Evolutionary conservation across 1,140 invertebrate genomes (phyloP), one percentile per base, ranked within the genome.

Genomic region (Brachionus angularis): DNA sequence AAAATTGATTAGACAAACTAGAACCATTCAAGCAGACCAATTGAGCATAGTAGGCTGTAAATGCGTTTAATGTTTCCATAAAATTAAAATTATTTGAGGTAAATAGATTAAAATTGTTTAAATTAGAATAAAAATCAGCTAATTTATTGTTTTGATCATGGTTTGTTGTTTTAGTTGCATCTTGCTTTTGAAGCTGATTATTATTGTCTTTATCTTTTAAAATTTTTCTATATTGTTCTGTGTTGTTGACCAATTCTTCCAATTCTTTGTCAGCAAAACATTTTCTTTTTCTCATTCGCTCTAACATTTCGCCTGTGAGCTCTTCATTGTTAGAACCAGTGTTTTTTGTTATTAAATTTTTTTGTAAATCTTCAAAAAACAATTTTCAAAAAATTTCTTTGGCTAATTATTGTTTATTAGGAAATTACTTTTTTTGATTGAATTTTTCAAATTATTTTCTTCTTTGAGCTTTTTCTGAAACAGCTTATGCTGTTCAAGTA

Each of bases 201-300:
- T n/a, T n/a, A n/a, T n/a, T n/a, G n/a, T n/a, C n/a, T n/a, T n/a
- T n/a, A n/a, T 42, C 39, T 42, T 42, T 42, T 10, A 10, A 42
- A 42, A 42, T 16, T 42, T 42, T 42, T 42, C 39, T 42, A 42
- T 42, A 10, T 42, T 10, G 16, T 16, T 42, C 39, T 42, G 39
- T 42, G 10, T 42, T 23, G 25, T 46, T 46, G 8, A 27, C 23
- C 12, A 79, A 78, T 31, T 75, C 72, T 72, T 84, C 82, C 47
- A 84, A 74, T 73, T 84, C 83, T 44, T 77, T 78, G 73, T 84
- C 83, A 3, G 83, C 83, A 71, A 84, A 83, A 53, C 82, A 82
- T 23, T 79, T 74, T 36, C 82, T 74, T 74, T 83, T 83, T n/a
- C 82, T 73, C 74, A 83, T 79, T 3, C 82, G 76, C 58, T 83